phyloP scores from a whole-genome alignment of 2,797 vertebrate genomes.

The Helostoma temminkii region DNA sequence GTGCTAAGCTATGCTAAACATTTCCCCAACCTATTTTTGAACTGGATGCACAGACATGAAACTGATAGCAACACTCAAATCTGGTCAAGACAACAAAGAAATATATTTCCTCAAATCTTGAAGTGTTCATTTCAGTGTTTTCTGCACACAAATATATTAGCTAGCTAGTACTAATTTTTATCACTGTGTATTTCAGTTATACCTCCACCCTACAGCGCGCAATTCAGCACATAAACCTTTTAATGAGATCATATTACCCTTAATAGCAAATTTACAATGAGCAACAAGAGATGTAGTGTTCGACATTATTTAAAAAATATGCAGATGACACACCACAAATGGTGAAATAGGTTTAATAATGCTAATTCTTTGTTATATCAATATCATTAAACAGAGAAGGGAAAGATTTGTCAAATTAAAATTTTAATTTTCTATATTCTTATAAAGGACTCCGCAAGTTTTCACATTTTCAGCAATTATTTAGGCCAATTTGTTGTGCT shows the following conservation, averaged over 20 bases:
- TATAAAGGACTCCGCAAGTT: slow-evolving; percentile 23
- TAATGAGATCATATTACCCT: slow-evolving; percentile 21
- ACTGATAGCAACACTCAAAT: slow-evolving; percentile 3
- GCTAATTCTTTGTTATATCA: slow-evolving; percentile 7
- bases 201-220: slow-evolving; percentile 16
- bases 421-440: slow-evolving; percentile 38
- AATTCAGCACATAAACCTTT: slow-evolving; percentile 41
- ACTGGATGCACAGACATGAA: slow-evolving; percentile 39
- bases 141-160: slow-evolving; percentile 43
- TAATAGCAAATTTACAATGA: slow-evolving; percentile 28
- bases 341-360: slow-evolving; percentile 5
- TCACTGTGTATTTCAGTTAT: slow-evolving; percentile 47
- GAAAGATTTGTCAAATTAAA: slow-evolving; percentile 23
- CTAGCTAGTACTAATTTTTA: slow-evolving; percentile 42
- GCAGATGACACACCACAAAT: slow-evolving; percentile 18
- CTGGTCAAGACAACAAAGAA: slow-evolving; percentile 24
- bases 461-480: slow-evolving; percentile 19
- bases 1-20: slow-evolving; percentile 13
- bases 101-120: slow-evolving; percentile 28
- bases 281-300: slow-evolving; percentile 14
- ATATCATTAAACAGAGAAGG: background rate
- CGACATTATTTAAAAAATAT: slow-evolving; percentile 32
- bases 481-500: slow-evolving; percentile 9
- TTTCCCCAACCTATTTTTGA: background rate
- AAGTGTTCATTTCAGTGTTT: slow-evolving; percentile 55